These are phyloP conservation scores for Physella acuta DNA, from an alignment of 1,140 invertebrate species.

Conservation along the genomic window DNA sequence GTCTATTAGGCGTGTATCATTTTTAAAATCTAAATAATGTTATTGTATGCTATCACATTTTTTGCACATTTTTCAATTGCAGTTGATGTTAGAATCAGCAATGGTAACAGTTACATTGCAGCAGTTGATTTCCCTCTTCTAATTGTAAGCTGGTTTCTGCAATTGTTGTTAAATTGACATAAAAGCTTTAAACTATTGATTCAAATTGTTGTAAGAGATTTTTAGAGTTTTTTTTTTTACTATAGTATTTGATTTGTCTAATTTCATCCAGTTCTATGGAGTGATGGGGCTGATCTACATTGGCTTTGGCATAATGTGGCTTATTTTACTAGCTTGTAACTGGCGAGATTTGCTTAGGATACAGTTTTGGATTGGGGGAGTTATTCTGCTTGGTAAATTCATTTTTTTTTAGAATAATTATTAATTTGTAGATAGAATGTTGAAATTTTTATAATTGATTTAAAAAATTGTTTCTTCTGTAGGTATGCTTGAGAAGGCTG, in stretches of 20 bases:
- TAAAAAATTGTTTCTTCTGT: slow-evolving; percentile 25
- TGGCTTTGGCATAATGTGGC: slow-evolving; percentile 79
- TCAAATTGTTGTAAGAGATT: neutral
- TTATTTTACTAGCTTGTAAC: slow-evolving; percentile 78
- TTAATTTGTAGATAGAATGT: neutral
- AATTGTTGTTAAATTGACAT: neutral
- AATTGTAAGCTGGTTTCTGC: slow-evolving; percentile 62
- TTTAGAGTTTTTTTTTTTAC: slow-evolving; percentile 1
- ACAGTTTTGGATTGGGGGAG: slow-evolving; percentile 92
- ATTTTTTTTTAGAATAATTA: neutral
- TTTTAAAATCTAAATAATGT: too few species aligned
- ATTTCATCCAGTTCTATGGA: slow-evolving; percentile 78
- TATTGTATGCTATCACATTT: too few species aligned
- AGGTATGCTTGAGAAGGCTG: slow-evolving; percentile 69
- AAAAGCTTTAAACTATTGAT: neutral
- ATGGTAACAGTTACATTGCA: slow-evolving; percentile 72
- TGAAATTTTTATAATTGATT: neutral
- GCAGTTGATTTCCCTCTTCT: slow-evolving; percentile 75
- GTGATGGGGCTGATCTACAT: slow-evolving; percentile 87
- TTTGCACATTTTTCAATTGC: slow-evolving; percentile 25
- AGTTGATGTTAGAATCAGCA: slow-evolving; percentile 62
- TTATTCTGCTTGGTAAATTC: slow-evolving; percentile 75
- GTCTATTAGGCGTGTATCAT: too few species aligned
- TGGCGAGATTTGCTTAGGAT: slow-evolving; percentile 90
- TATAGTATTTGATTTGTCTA: neutral